Base-by-base conservation (phyloP, 2,888 invertebrate species). In the Tinea trinotella region DNA sequence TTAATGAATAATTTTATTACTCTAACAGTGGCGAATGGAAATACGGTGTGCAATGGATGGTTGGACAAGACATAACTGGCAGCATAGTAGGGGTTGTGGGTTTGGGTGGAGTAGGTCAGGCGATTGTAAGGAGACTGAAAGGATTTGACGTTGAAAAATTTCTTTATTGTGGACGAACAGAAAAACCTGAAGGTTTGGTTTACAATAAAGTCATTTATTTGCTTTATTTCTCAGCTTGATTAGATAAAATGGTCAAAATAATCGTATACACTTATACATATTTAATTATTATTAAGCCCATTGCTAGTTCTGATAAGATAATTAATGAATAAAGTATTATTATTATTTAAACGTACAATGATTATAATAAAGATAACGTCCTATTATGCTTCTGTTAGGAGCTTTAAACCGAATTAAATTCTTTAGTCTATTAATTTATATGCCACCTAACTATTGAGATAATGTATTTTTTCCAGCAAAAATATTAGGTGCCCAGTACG, bases 31-130 rank as follows among this genome's bases (percentile, higher is more conserved):
- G 91, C 0, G 77, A 88, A 30, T 93, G 93, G 92, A 89, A 87
- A 56, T 85, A 77, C 2, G 90, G 92, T 63, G 89, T 91, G 0
- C 87, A 91, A 56, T 96, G 93, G 92, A 82, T 91, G 73, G 81
- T 95, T 56, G 97, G 97, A 0, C 90, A 90, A 61, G 94, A 95
- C 56, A 84, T 98, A 20, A 82, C 88, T 0, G 90, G 89, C 35
- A 91, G 94, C 5, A 94, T 93, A 0, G 92, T 97, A 0, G 96
- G 96, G 0, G 90, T 95, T 57, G 89, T 93, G 9, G 96, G 96
- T n/a, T 82, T 95, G 13, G 96, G 96, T 0, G 89, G 90, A 53
- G 91, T 96, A 61, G 95, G 94, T 0, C 90, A 91, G 68, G 90
- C 91, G 0, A 89, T 96, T 30, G 91, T 91, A 1, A 88, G 90